These are phyloP conservation scores for Amphiprion percula DNA, from an alignment of 2,113 vertebrate species.

Conservation along the genomic window DNA sequence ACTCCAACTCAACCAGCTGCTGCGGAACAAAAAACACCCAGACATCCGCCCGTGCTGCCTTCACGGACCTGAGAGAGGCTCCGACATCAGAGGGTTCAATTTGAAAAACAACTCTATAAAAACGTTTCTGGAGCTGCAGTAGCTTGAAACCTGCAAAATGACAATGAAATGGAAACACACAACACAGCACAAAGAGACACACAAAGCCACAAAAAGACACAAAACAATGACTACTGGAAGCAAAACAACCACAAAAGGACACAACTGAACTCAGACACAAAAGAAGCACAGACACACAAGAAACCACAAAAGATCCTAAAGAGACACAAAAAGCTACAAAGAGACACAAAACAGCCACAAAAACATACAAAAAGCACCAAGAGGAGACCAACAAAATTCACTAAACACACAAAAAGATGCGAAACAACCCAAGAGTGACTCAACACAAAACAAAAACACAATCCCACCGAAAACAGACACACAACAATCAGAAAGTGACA, in stretches of 20 bases:
- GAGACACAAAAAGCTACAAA: background rate
- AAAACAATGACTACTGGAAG: background rate
- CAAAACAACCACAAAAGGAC: background rate
- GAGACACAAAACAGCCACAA: background rate
- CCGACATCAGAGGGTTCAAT: background rate
- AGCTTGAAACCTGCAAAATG: background rate
- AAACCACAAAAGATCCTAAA: no score
- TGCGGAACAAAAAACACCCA: background rate
- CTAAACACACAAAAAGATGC: no score
- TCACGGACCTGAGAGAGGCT: slow-evolving; percentile 27
- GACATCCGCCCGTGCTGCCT: slow-evolving; percentile 56
- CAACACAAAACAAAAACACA: no score
- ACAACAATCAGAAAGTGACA: no score
- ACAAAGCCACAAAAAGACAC: background rate
- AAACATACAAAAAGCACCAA: no score
- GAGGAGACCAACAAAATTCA: no score
- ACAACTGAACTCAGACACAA: background rate
- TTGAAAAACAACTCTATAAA: no score
- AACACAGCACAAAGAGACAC: background rate
- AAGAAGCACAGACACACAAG: no score
- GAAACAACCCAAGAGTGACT: no score
- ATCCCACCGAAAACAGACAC: no score
- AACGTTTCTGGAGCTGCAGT: no score
- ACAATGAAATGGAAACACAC: background rate
- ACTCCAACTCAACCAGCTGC: slow-evolving; percentile 29